These are phyloP conservation scores for Lasioglossum villosulum DNA, from an alignment of 2,888 invertebrate genomes.

Conservation along the genomic window DNA sequence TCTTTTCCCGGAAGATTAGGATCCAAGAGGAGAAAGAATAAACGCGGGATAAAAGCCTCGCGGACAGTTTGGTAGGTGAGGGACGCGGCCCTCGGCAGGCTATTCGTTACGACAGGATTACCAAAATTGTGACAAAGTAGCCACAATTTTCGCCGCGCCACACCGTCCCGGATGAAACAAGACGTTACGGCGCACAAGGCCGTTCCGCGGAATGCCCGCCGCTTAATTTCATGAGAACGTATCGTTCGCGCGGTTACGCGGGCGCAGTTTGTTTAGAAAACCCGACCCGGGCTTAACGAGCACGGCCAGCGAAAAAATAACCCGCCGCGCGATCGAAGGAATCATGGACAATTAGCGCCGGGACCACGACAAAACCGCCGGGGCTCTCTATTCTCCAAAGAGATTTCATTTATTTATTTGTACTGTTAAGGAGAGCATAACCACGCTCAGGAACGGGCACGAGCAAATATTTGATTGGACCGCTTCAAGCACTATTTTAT, in stretches of 20 bases:
- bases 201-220: slow-evolving; percentile 42
- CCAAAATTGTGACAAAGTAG: slow-evolving; percentile 59
- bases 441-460: background rate
- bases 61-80: background rate
- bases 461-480: background rate
- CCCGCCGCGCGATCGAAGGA: background rate
- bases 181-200: slow-evolving; percentile 42
- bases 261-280: slow-evolving; percentile 35
- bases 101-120: slow-evolving; percentile 57
- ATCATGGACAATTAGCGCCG: background rate
- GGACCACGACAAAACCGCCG: background rate
- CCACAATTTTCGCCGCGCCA: slow-evolving; percentile 28
- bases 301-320: background rate
- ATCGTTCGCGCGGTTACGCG: slow-evolving; percentile 18
- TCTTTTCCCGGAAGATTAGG: background rate
- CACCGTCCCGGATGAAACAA: slow-evolving; percentile 25
- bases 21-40: background rate
- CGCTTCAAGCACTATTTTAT: background rate
- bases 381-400: background rate
- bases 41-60: slow-evolving; percentile 3
- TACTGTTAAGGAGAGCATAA: background rate
- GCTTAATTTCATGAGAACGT: slow-evolving; percentile 45
- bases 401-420: slow-evolving; percentile 2
- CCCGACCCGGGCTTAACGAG: background rate
- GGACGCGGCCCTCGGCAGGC: slow-evolving; percentile 1